phyloP scores from a whole-genome alignment of 2,113 vertebrate genomes.

The Vulpes ferrilata region DNA sequence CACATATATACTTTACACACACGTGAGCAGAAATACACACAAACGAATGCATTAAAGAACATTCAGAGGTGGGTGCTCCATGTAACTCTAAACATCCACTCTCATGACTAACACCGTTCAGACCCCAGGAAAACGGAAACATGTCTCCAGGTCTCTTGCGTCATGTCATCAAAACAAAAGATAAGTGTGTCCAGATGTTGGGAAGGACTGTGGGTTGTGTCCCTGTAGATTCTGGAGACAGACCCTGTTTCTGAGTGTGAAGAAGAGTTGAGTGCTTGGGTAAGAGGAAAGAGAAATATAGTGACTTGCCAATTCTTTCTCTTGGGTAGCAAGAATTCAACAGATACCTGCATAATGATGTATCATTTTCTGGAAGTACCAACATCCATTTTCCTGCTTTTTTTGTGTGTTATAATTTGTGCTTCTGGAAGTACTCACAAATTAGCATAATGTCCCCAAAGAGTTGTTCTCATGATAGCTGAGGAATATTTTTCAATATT shows the following conservation, averaged over 20 bases:
- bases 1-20: no score
- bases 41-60: background rate
- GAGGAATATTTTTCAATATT: background rate
- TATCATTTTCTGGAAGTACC: background rate
- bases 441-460: background rate
- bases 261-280: rapidly evolving
- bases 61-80: background rate
- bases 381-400: background rate
- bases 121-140: background rate
- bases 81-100: rapidly evolving
- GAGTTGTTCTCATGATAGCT: background rate
- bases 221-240: background rate
- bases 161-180: background rate
- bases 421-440: background rate
- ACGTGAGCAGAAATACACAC: no score
- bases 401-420: background rate
- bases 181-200: background rate
- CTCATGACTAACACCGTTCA: rapidly evolving
- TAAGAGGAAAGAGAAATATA: background rate
- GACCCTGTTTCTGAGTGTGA: background rate
- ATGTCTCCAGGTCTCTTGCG: background rate
- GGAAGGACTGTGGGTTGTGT: background rate
- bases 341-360: no score
- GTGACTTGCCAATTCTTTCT: background rate
- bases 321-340: no score